Percentiles rank a stretch among this genome's conserved stretches.
These are phyloP conservation scores for Tachina fera DNA, from an alignment of 2,888 invertebrate species.

Conservation along the genomic window DNA sequence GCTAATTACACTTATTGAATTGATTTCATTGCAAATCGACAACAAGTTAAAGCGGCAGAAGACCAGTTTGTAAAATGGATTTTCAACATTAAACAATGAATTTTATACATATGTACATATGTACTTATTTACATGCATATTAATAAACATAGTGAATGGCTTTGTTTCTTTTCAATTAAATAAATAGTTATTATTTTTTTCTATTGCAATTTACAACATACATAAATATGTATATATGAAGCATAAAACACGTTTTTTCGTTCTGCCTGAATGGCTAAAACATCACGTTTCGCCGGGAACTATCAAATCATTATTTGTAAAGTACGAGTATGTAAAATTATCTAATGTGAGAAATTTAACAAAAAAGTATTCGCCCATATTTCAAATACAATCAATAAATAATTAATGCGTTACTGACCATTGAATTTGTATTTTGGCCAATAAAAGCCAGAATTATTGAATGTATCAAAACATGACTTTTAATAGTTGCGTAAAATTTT, in stretches of 20 bases:
- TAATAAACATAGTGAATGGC: neutral
- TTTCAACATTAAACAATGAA: neutral
- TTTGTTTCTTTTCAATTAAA: conserved; percentile 10
- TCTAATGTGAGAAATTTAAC: conserved; percentile 7
- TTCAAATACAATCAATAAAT: neutral
- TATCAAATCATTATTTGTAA: conserved; percentile 29
- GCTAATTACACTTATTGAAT: conserved; percentile 6
- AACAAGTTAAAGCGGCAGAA: conserved; percentile 17
- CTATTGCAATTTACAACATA: neutral
- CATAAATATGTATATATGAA: neutral
- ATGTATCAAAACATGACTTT: conserved; percentile 11
- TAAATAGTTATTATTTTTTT: neutral
- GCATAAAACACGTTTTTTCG: conserved; percentile 50
- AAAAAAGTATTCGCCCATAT: neutral
- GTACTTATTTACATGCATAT: too few relatives aligned
- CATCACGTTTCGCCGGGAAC: conserved; percentile 21
- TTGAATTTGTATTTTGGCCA: neutral
- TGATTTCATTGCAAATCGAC: conserved; percentile 5
- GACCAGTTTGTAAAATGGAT: neutral
- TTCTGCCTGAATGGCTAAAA: conserved; percentile 47
- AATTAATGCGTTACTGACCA: conserved; percentile 35
- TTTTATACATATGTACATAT: too few relatives aligned
- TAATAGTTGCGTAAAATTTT: conserved; percentile 8
- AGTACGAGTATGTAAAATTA: conserved; percentile 8
- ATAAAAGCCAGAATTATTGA: neutral